Conservation (phyloP, 1,140 invertebrate genomes). For the Paralvinella palmiformis region DNA sequence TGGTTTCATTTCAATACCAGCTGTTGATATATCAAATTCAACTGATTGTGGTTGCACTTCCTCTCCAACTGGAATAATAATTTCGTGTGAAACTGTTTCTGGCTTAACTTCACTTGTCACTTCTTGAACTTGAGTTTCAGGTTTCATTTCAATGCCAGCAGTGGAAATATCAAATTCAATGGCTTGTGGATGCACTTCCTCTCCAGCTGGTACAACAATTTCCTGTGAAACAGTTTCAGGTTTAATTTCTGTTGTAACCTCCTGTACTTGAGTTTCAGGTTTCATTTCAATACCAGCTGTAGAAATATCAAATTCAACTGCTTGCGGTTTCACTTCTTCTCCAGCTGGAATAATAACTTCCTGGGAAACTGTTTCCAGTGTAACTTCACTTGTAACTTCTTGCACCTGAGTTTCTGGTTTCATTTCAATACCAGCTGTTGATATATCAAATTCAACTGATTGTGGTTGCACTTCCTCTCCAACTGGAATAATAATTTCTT, state of each 20-base stretch:
- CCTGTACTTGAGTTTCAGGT: background rate
- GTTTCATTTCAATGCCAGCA: background rate
- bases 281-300: slow-evolving; percentile 6
- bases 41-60: slow-evolving; percentile 1
- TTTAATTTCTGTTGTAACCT: background rate
- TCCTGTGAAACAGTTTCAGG: background rate
- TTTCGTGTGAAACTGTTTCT: background rate
- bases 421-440: no score
- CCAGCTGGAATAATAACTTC: background rate
- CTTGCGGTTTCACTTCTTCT: slow-evolving; percentile 13
- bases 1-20: background rate
- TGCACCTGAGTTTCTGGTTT: no score
- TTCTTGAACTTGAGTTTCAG: background rate
- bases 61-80: slow-evolving; percentile 1
- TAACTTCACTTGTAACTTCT: no score
- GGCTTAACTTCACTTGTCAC: background rate
- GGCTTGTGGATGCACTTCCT: slow-evolving; percentile 5
- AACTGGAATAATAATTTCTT: no score
- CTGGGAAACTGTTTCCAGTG: no score
- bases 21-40: slow-evolving; percentile 8
- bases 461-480: no score
- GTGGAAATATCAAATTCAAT: slow-evolving; percentile 8
- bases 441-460: no score
- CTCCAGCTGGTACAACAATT: background rate
- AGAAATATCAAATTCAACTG: slow-evolving; percentile 6